These are phyloP conservation scores for Meghimatium bilineatum DNA, from an alignment of 2,888 invertebrate genomes.

Conservation along the genomic window DNA sequence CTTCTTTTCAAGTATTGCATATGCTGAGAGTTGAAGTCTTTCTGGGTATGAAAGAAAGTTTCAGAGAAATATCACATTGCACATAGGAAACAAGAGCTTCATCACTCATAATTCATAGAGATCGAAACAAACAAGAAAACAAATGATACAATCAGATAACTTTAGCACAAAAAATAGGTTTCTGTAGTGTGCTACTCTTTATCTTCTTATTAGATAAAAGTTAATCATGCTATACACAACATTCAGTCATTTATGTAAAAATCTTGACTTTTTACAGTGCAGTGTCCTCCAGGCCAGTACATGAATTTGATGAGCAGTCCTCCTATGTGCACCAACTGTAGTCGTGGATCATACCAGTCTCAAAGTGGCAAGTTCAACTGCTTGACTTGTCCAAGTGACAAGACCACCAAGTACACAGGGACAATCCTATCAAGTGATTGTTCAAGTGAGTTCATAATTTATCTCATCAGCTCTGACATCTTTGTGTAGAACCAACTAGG, in stretches of 20 bases:
- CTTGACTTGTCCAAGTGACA: conserved; percentile 59
- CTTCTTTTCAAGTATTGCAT: too few species aligned
- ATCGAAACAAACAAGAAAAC: too few species aligned
- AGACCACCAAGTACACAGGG: conserved; percentile 57
- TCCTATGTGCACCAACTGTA: conserved; percentile 80
- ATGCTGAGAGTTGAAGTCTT: too few species aligned
- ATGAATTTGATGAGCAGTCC: conserved; percentile 53
- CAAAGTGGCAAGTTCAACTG: conserved; percentile 94
- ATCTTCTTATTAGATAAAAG: too few species aligned
- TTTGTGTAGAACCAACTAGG: neutral
- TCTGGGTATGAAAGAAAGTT: too few species aligned
- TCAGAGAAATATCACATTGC: too few species aligned
- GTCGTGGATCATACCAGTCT: conserved; percentile 96
- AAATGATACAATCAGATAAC: too few species aligned
- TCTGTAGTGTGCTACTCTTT: too few species aligned
- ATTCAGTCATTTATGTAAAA: neutral
- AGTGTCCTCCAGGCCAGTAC: conserved; percentile 54
- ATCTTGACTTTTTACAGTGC: neutral
- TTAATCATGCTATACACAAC: too few species aligned
- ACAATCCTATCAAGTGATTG: conserved; percentile 55
- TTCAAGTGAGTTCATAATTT: conserved; percentile 56
- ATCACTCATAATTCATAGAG: too few species aligned
- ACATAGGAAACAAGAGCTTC: too few species aligned
- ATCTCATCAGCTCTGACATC: neutral
- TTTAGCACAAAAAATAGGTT: too few species aligned